Conservation (phyloP, 1,140 invertebrate genomes). For the Nautilus pompilius region DNA sequence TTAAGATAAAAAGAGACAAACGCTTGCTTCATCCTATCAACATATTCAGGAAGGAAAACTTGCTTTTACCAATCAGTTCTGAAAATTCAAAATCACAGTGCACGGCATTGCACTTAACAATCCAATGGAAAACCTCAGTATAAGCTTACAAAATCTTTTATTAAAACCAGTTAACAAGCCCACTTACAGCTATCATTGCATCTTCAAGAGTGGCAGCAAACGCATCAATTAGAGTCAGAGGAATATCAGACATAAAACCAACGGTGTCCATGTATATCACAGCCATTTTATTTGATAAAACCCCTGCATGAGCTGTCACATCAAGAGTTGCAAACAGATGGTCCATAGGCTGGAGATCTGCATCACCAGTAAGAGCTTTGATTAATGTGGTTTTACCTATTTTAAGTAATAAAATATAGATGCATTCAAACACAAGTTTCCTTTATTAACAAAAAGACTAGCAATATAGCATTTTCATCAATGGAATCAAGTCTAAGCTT, state of each 20-base stretch:
- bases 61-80: not conserved
- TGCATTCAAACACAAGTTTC: too few relatives aligned
- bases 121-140: not conserved
- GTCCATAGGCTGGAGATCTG: slow-evolving; percentile 68
- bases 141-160: not conserved
- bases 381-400: slow-evolving; percentile 78
- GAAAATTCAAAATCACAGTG: too few relatives aligned
- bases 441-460: too few relatives aligned
- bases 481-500: too few relatives aligned
- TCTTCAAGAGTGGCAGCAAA: slow-evolving; percentile 84
- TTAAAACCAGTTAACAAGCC: not conserved
- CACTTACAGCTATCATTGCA: slow-evolving; percentile 60
- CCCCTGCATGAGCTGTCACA: slow-evolving; percentile 73
- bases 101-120: not conserved
- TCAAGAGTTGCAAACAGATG: slow-evolving; percentile 88
- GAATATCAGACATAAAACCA: slow-evolving; percentile 87
- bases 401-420: too few relatives aligned
- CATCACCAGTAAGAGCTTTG: slow-evolving; percentile 71
- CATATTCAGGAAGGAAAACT: not conserved
- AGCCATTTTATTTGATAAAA: slow-evolving; percentile 63
- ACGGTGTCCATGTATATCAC: slow-evolving; percentile 81
- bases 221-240: slow-evolving; percentile 75
- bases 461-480: too few relatives aligned
- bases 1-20: not conserved
- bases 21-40: not conserved